Evolutionary conservation across 2,888 invertebrate species (phyloP).

Genomic region (Cheilosia scutellata): DNA sequence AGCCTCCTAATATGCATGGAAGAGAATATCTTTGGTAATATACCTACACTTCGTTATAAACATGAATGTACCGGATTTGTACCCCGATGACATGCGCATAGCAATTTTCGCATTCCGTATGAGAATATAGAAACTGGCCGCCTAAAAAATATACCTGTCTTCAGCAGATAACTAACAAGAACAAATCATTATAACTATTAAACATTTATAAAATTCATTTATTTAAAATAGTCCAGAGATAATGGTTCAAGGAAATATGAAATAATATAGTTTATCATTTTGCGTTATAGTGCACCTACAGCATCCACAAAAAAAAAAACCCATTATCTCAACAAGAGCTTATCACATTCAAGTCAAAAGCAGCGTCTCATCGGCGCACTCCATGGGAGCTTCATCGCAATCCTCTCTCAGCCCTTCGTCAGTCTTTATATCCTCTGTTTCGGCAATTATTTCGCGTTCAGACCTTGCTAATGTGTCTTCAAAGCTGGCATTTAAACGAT

Average conservation of each 20-base stretch:
- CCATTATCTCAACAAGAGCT: neutral
- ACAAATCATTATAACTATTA: neutral
- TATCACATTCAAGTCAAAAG: conserved; percentile 1
- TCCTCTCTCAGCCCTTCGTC: conserved; percentile 5
- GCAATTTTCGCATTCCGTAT: no score
- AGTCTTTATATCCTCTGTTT: conserved; percentile 52
- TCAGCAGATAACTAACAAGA: neutral
- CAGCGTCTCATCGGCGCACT: conserved; percentile 53
- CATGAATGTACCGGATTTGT: no score
- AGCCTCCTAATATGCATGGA: no score
- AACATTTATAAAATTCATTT: conserved; percentile 32
- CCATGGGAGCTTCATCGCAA: conserved; percentile 48
- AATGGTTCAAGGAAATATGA: neutral
- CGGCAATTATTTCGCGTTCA: conserved; percentile 22
- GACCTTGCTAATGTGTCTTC: conserved; percentile 73
- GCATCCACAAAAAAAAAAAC: neutral
- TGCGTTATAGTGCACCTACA: neutral
- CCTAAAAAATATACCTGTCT: neutral
- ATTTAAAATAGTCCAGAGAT: conserved; percentile 15
- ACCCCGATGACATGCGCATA: no score
- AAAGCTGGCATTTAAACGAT: conserved; percentile 80
- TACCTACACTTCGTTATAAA: no score
- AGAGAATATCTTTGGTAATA: no score
- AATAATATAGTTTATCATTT: neutral
- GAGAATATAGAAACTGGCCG: no score